These are phyloP conservation scores for Lipophrys pholis DNA, from an alignment of 2,113 vertebrate species.

Conservation along the genomic window DNA sequence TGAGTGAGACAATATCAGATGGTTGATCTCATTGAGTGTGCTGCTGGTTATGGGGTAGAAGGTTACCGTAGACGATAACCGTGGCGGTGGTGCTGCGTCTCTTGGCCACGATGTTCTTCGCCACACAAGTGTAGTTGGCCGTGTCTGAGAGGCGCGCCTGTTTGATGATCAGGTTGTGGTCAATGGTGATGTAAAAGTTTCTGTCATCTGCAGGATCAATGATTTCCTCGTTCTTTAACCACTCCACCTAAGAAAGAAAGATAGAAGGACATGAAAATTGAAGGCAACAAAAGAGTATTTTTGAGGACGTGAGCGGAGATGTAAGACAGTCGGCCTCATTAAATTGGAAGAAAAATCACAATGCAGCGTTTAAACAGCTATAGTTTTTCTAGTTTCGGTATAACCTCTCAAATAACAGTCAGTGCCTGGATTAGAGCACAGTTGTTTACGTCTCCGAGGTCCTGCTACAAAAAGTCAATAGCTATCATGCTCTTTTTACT, in stretches of 20 bases:
- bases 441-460: conserved; percentile 69
- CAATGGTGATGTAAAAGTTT: conserved; percentile 99
- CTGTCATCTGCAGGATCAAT: conserved; percentile 95
- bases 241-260: conserved; percentile 90
- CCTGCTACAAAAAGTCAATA: conserved; percentile 78
- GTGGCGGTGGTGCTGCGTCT: conserved; percentile 96
- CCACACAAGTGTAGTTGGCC: conserved; percentile 97
- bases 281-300: not conserved
- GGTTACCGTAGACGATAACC: conserved; percentile 95
- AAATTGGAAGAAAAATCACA: conserved; percentile 44
- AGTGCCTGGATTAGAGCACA: conserved; percentile 40
- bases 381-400: conserved; percentile 43
- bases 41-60: not conserved
- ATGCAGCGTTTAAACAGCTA: conserved; percentile 41
- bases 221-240: conserved; percentile 97
- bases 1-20: not conserved
- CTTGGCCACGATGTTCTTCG: conserved; percentile 98
- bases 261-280: not conserved
- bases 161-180: conserved; percentile 99
- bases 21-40: not conserved
- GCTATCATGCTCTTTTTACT: conserved; percentile 70
- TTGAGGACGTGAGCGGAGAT: conserved; percentile 7
- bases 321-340: conserved; percentile 49
- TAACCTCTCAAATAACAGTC: conserved; percentile 53
- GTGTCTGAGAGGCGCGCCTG: conserved; percentile 98